A percentile compares a stretch with the other conserved stretches of the same genome.
These are phyloP conservation scores for Helobdella robusta DNA, from an alignment of 2,888 invertebrate species.

Conservation along the genomic window DNA sequence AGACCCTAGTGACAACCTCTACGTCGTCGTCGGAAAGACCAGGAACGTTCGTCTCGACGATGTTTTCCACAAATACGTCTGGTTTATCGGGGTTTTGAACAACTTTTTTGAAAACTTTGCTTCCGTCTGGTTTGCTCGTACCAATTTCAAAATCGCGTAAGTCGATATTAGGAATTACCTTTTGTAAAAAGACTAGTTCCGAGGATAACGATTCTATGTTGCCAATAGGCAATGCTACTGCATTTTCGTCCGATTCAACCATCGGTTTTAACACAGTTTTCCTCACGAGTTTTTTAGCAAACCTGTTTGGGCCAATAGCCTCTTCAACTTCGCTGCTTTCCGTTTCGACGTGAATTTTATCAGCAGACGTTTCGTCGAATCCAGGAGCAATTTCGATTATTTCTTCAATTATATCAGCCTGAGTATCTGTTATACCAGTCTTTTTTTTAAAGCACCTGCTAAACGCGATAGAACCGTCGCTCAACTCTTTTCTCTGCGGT, in stretches of 20 bases:
- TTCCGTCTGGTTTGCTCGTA: too few species aligned
- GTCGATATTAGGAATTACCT: too few species aligned
- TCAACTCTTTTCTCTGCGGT: not conserved
- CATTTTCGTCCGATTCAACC: not conserved
- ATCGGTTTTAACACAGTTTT: not conserved
- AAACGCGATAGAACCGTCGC: not conserved
- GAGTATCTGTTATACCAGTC: not conserved
- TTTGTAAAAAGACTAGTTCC: too few species aligned
- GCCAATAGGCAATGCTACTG: not conserved
- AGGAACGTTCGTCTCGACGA: too few species aligned
- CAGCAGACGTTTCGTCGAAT: not conserved
- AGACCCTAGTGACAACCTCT: conserved; percentile 1
- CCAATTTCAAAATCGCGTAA: too few species aligned
- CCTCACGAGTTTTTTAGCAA: not conserved
- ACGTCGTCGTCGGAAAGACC: not conserved
- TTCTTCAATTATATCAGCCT: conserved; percentile 22
- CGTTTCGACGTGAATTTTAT: not conserved
- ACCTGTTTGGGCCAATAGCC: too few species aligned
- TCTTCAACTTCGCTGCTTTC: not conserved
- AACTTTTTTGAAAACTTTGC: too few species aligned
- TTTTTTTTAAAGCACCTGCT: conserved; percentile 15
- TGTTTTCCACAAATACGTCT: too few species aligned
- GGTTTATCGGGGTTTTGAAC: too few species aligned
- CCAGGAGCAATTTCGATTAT: not conserved
- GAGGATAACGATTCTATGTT: too few species aligned